Evolutionary conservation across 2,888 invertebrate species (phyloP).

Genomic region (Ophion slaviceki): DNA sequence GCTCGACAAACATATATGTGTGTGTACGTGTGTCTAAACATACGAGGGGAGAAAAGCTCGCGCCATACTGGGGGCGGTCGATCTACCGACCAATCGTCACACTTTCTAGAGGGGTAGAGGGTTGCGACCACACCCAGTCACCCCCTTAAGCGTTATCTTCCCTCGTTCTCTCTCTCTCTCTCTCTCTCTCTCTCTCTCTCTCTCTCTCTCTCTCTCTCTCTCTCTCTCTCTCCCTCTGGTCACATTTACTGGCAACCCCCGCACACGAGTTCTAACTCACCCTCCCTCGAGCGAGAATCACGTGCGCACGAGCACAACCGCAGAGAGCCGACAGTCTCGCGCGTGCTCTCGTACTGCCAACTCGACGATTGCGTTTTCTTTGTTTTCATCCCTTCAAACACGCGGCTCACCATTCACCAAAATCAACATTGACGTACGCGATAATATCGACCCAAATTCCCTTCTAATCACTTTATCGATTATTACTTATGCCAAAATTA

Average conservation of each 20-base stretch:
- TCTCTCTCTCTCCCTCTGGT: slow-evolving; percentile 62
- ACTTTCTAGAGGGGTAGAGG: slow-evolving; percentile 74
- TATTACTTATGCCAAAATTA: background rate
- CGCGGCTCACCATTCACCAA: background rate
- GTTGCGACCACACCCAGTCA: slow-evolving; percentile 73
- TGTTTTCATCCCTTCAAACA: slow-evolving; percentile 26
- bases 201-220: slow-evolving; percentile 58
- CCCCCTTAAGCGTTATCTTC: slow-evolving; percentile 63
- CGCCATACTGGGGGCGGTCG: slow-evolving; percentile 82
- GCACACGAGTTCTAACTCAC: slow-evolving; percentile 68
- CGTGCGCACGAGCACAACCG: slow-evolving; percentile 80
- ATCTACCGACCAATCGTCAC: slow-evolving; percentile 77
- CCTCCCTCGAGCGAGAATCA: slow-evolving; percentile 71
- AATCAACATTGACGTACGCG: background rate
- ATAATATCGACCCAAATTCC: background rate
- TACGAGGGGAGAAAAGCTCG: slow-evolving; percentile 59
- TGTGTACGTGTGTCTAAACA: slow-evolving; percentile 11
- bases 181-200: slow-evolving; percentile 62
- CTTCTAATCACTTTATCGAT: background rate
- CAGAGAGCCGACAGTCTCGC: slow-evolving; percentile 74
- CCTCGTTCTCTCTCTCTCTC: slow-evolving; percentile 61
- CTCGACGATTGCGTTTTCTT: slow-evolving; percentile 40
- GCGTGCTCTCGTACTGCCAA: slow-evolving; percentile 74
- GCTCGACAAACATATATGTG: slow-evolving; percentile 22
- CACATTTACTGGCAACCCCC: slow-evolving; percentile 71